These are phyloP conservation scores for Lysandra bellargus DNA, from an alignment of 2,888 invertebrate species.

Conservation along the genomic window DNA sequence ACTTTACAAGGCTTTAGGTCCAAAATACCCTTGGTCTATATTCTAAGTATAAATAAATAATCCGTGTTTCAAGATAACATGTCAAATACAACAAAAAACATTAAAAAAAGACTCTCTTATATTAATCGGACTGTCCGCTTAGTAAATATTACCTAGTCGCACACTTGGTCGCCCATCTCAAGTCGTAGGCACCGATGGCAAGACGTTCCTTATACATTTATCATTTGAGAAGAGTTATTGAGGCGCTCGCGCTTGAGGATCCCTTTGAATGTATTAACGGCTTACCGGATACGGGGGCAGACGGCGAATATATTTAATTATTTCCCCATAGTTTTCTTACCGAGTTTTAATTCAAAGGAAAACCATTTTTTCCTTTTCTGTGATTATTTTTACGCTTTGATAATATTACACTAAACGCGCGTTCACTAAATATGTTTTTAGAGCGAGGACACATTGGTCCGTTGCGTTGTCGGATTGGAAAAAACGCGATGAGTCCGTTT, in stretches of 20 bases:
- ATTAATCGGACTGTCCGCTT: not conserved
- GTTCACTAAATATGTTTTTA: not conserved
- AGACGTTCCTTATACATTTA: conserved; percentile 72
- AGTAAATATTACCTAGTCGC: not conserved
- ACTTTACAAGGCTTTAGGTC: too few species aligned
- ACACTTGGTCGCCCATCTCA: conserved; percentile 50
- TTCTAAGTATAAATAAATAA: too few species aligned
- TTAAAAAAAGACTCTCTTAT: not conserved
- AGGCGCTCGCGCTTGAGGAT: conserved; percentile 61
- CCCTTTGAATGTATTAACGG: conserved; percentile 57
- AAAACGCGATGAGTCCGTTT: too few species aligned
- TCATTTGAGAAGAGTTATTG: conserved; percentile 74
- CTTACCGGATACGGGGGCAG: conserved; percentile 39
- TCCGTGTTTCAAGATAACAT: not conserved
- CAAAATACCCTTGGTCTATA: too few species aligned
- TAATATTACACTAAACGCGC: not conserved
- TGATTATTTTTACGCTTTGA: conserved; percentile 24
- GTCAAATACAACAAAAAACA: not conserved
- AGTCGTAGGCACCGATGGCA: conserved; percentile 70
- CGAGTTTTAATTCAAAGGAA: conserved; percentile 16
- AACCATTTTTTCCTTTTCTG: conserved; percentile 4
- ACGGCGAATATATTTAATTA: conserved; percentile 39
- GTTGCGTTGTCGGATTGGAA: too few species aligned
- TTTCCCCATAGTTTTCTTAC: conserved; percentile 34
- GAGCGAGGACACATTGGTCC: not conserved